phyloP scores from a whole-genome alignment of 1,140 invertebrate genomes.

The Goniozus legneri region DNA sequence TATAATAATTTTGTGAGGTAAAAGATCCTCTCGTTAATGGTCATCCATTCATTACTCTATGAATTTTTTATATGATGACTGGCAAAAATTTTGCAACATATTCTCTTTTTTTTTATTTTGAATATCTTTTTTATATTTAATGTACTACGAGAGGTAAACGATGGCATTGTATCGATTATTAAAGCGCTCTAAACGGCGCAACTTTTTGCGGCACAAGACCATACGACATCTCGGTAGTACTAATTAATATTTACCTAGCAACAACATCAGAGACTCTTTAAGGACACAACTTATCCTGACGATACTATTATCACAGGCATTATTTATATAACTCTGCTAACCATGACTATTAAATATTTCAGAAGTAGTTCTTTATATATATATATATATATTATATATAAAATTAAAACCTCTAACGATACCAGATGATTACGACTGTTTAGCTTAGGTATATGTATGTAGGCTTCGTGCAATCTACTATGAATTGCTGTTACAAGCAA shows the following conservation, averaged over 20 bases:
- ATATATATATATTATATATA: slow-evolving; percentile 40
- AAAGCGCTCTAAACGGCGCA: too few relatives aligned
- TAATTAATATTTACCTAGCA: slow-evolving; percentile 48
- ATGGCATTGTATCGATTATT: slow-evolving; percentile 20
- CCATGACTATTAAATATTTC: slow-evolving; percentile 51
- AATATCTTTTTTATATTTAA: slow-evolving; percentile 26
- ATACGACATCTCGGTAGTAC: slow-evolving; percentile 19
- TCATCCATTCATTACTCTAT: slow-evolving; percentile 39
- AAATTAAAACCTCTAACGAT: slow-evolving; percentile 52
- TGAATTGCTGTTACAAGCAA: slow-evolving; percentile 22
- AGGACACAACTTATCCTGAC: slow-evolving; percentile 59
- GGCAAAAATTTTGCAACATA: slow-evolving; percentile 33
- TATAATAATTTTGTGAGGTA: slow-evolving; percentile 54
- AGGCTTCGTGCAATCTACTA: slow-evolving; percentile 37
- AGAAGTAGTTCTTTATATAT: slow-evolving; percentile 42
- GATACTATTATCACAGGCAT: slow-evolving; percentile 60
- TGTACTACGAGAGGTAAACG: slow-evolving; percentile 22
- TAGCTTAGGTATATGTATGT: slow-evolving; percentile 34
- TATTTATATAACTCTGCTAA: slow-evolving; percentile 55
- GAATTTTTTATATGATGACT: slow-evolving; percentile 33
- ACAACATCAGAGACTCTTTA: slow-evolving; percentile 57
- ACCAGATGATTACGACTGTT: slow-evolving; percentile 43
- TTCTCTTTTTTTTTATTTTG: slow-evolving; percentile 20
- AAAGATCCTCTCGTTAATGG: slow-evolving; percentile 48
- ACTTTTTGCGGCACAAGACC: slow-evolving; percentile 16